Evolutionary conservation across 2,113 vertebrate species (phyloP).

Genomic region (Campylomormyrus tamandua): DNA sequence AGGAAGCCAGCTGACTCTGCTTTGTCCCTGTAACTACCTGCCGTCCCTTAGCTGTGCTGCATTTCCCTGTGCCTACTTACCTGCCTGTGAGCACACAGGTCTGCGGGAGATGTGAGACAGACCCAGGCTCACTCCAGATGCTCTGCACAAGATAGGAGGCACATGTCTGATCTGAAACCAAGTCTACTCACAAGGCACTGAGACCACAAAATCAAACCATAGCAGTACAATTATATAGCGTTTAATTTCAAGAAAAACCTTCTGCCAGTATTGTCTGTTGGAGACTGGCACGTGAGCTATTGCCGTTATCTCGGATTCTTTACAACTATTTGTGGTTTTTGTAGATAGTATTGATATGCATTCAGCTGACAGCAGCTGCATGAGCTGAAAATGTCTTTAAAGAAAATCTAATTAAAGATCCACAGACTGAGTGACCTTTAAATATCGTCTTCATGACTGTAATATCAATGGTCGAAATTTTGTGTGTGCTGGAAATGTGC

Average conservation of each 20-base stretch:
- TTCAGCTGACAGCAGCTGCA: neutral
- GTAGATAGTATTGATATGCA: neutral
- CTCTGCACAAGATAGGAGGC: slow-evolving; percentile 30
- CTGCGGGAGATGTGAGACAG: neutral
- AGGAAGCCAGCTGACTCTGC: neutral
- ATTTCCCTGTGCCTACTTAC: neutral
- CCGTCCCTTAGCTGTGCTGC: neutral
- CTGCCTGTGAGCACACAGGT: neutral
- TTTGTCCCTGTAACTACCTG: neutral
- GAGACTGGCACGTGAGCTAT: neutral
- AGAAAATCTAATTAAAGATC: slow-evolving; percentile 9
- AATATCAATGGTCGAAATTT: neutral
- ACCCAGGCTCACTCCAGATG: slow-evolving; percentile 40
- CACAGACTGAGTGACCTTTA: neutral
- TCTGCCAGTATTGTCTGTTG: neutral
- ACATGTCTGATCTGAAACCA: neutral
- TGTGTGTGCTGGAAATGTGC: neutral
- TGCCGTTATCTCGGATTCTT: neutral
- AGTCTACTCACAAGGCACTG: neutral
- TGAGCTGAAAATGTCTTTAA: neutral
- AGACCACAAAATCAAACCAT: neutral
- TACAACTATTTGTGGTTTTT: neutral
- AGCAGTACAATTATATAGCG: neutral
- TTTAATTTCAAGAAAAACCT: neutral
- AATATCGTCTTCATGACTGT: neutral